phyloP scores from a whole-genome alignment of 2,888 invertebrate genomes.

The Merodon equestris region DNA sequence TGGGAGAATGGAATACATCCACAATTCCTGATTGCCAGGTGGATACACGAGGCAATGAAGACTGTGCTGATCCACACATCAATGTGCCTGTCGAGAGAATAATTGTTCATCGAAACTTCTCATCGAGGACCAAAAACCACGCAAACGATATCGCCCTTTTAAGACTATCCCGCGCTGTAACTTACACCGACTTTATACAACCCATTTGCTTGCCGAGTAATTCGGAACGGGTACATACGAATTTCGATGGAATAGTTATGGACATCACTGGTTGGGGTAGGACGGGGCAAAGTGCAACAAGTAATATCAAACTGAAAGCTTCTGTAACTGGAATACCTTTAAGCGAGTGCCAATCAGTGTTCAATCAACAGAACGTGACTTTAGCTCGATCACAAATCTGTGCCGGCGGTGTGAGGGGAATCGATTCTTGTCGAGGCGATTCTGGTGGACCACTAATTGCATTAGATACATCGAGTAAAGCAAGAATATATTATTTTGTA shows the following conservation, averaged over 20 bases:
- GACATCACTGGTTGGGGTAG: conserved; percentile 84
- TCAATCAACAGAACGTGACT: conserved; percentile 78
- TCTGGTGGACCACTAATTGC: conserved; percentile 83
- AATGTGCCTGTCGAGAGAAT: conserved; percentile 82
- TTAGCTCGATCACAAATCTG: conserved; percentile 81
- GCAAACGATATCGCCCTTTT: conserved; percentile 87
- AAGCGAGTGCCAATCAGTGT: conserved; percentile 80
- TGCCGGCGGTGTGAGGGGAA: conserved; percentile 81
- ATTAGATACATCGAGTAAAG: conserved; percentile 71
- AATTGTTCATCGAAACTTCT: conserved; percentile 84
- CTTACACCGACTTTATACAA: conserved; percentile 80
- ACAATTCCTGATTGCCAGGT: conserved; percentile 73
- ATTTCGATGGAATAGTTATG: conserved; percentile 78
- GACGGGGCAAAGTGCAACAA: conserved; percentile 80
- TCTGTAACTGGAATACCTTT: conserved; percentile 79
- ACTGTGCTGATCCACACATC: conserved; percentile 82
- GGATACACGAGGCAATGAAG: conserved; percentile 72
- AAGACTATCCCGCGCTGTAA: conserved; percentile 80
- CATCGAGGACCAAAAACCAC: conserved; percentile 81
- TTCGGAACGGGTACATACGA: conserved; percentile 71
- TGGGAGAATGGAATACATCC: conserved; percentile 77
- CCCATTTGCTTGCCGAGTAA: conserved; percentile 82
- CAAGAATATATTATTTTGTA: conserved; percentile 80
- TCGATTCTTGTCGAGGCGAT: conserved; percentile 82
- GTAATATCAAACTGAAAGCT: conserved; percentile 81